A percentile compares a stretch with the other conserved stretches of the same genome.
Conservation (phyloP, 2,888 invertebrate genomes). For the Spisula solida region DNA sequence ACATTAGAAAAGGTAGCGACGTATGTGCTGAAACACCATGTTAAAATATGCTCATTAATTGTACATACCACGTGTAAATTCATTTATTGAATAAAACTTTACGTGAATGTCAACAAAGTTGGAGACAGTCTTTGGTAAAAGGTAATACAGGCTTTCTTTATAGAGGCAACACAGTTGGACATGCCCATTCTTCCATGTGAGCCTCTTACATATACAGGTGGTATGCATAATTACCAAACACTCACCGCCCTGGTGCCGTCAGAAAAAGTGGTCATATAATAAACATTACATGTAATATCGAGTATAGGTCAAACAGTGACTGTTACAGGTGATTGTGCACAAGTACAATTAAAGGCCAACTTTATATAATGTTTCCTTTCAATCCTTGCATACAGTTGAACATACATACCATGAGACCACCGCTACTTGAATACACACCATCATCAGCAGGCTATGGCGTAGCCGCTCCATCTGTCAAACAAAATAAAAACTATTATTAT, state of each 20-base stretch:
- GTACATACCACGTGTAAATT: neutral
- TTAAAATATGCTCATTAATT: neutral
- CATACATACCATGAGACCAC: neutral
- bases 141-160: too few relatives aligned
- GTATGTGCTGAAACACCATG: slow-evolving; percentile 3
- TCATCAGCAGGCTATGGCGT: neutral
- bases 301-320: too few relatives aligned
- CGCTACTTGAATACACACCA: neutral
- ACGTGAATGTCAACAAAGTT: neutral
- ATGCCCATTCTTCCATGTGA: too few relatives aligned
- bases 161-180: too few relatives aligned
- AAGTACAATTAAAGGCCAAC: neutral
- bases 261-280: neutral
- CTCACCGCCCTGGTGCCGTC: too few relatives aligned
- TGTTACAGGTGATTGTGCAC: neutral
- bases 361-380: neutral
- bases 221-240: too few relatives aligned
- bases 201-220: too few relatives aligned
- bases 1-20: slow-evolving; percentile 22
- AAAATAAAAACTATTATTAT: too few relatives aligned
- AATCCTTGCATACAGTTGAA: neutral
- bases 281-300: neutral
- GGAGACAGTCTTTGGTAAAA: too few relatives aligned
- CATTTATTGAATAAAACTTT: neutral
- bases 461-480: neutral